Evolutionary conservation across 1,140 invertebrate genomes (phyloP).

Genomic region (Panagrolaimus sp.): DNA sequence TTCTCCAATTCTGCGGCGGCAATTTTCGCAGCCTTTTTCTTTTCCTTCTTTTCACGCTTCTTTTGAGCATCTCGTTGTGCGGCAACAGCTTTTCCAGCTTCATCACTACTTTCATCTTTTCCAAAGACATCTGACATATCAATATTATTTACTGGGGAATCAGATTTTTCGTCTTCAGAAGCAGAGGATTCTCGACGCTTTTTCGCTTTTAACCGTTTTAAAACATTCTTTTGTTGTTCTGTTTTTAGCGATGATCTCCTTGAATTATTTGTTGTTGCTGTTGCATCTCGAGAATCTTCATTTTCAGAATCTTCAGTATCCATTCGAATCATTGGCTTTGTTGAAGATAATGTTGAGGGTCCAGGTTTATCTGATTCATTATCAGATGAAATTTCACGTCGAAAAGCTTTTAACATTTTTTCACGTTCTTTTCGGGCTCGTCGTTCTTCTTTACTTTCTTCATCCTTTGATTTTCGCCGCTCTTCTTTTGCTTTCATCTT

Average conservation of each 20-base stretch:
- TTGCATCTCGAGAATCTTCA: neutral
- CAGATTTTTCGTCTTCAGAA: neutral
- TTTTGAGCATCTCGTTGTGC: neutral
- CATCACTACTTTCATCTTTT: neutral
- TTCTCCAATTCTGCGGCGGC: neutral
- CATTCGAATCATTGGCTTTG: neutral
- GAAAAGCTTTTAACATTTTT: neutral
- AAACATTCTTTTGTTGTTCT: neutral
- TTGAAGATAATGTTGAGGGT: neutral
- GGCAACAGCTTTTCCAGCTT: neutral
- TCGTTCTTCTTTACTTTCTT: constrained; percentile 6
- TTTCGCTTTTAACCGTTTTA: neutral
- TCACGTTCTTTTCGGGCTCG: neutral
- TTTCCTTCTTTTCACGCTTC: neutral
- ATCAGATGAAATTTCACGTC: neutral
- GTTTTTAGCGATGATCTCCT: neutral
- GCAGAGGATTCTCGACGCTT: too few species aligned
- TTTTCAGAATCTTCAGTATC: neutral
- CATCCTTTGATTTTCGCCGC: neutral
- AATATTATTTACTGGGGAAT: neutral
- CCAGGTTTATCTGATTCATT: neutral
- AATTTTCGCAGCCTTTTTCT: neutral
- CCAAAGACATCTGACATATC: constrained; percentile 6
- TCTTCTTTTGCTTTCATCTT: neutral
- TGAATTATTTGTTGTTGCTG: neutral